A percentile compares a stretch with the other conserved stretches of the same genome.
phyloP scores from a whole-genome alignment of 2,888 invertebrate genomes.

The Enoplolaimus lenunculus region DNA sequence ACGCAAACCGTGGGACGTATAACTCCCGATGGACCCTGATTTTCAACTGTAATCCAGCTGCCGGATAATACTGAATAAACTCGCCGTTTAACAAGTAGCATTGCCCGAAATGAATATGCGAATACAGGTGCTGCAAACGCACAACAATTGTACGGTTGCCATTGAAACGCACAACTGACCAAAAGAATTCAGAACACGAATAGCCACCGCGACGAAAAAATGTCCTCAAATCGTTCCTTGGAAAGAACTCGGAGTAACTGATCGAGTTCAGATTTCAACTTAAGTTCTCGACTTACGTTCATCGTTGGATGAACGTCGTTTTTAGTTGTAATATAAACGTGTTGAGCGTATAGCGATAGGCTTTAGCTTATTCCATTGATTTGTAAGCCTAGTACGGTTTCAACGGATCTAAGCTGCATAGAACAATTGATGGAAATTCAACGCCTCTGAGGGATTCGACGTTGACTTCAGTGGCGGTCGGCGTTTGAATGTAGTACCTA shows the following conservation, averaged over 20 bases:
- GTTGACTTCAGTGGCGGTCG: conserved; percentile 12
- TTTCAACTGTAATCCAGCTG: conserved; percentile 11
- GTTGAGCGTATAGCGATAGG: conserved; percentile 7
- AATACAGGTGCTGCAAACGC: no score
- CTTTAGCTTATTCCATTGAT: background rate
- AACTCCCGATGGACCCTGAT: conserved; percentile 1
- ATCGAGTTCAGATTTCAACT: background rate
- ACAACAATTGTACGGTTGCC: no score
- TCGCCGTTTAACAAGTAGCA: background rate
- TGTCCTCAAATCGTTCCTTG: background rate
- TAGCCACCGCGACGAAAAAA: conserved; percentile 6
- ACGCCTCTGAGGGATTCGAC: background rate
- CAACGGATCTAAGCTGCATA: conserved; percentile 1
- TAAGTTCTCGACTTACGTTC: background rate
- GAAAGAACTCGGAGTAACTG: background rate
- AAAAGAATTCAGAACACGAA: background rate
- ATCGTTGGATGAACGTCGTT: background rate
- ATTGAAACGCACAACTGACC: no score
- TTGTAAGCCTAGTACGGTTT: background rate
- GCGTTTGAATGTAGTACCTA: background rate
- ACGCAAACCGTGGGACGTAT: conserved; percentile 1
- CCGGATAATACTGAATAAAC: conserved; percentile 1
- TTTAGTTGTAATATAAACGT: conserved; percentile 10
- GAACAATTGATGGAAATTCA: conserved; percentile 1
- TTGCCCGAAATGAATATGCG: conserved; percentile 8